Conservation (phyloP, 2,797 vertebrate species). For the Streptopelia turtur region DNA sequence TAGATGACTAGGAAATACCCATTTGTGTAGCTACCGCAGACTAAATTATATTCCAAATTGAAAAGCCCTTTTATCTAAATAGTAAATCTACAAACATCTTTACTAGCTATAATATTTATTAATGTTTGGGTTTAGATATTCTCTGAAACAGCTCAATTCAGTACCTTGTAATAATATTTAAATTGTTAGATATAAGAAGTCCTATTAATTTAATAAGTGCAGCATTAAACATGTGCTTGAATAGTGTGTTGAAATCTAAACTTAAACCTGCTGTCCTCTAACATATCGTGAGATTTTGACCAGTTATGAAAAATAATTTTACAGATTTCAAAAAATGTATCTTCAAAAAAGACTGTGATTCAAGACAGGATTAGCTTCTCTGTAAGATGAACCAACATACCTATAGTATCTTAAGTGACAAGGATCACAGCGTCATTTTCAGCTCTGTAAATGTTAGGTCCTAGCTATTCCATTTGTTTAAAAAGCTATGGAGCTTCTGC, state of each 20-base stretch:
- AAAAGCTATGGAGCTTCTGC: neutral
- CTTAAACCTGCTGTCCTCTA: neutral
- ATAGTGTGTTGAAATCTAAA: neutral
- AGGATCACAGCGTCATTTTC: neutral
- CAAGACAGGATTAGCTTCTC: neutral
- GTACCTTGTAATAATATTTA: neutral
- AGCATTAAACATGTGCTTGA: neutral
- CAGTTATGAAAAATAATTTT: neutral
- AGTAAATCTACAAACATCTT: neutral
- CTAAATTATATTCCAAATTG: neutral
- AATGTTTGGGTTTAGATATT: neutral
- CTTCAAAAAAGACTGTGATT: neutral
- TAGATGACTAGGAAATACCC: neutral
- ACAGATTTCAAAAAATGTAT: fast-evolving
- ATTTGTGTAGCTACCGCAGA: neutral
- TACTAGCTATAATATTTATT: neutral
- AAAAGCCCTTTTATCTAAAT: neutral
- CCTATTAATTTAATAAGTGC: neutral
- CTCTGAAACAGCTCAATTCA: neutral
- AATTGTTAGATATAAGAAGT: neutral
- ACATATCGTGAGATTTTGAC: neutral
- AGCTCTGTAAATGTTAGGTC: neutral
- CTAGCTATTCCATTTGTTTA: neutral
- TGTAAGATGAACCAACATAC: neutral
- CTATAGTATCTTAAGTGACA: neutral